Base-by-base conservation (phyloP, 1,140 invertebrate genomes). In the Lucilia cuprina region DNA sequence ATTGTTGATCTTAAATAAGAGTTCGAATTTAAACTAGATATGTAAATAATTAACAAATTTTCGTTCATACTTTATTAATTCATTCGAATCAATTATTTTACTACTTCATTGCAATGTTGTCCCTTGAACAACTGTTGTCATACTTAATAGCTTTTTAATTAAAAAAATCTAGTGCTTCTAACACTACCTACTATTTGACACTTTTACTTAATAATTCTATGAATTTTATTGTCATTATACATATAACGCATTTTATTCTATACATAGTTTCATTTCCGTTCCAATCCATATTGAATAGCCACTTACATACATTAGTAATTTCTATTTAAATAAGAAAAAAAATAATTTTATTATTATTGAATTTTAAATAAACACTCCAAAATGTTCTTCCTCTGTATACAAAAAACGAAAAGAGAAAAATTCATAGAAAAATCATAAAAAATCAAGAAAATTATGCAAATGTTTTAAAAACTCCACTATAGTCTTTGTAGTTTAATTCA, bases 231-330 rank as follows among this genome's bases (percentile, higher is more conserved):
- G 1, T 41, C 41, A 8, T n/a, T n/a, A n/a, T n/a, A n/a, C n/a
- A 8, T 41, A 7, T 41, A 41, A 3, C 2, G 5, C 41, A 41
- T 10, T 60, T 60, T n/a, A n/a, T 60, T 60, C 55, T 60, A 60
- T 60, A n/a, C 55, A 60, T 60, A 60, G 55, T n/a, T 60, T 60
- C 55, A 60, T 60, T 60, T 60, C 55, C 55, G 55, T 60, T 60
- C n/a, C 13, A 12, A 17, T 7, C 55, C 55, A 60, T 60, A 60
- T n/a, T 60, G n/a, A 60, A 14, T 60, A 60, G 14, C 7, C n/a
- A n/a, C n/a, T n/a, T 14, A 60, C 55, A 13, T 2, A 60, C 13
- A 60, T n/a, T 17, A 60, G 3, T 60, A 17, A 60, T 60, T 60
- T 60, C 55, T 60, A 60, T 17, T 60, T 60, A 60, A 60, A n/a